Base-by-base conservation (phyloP, 2,888 invertebrate species). In the Orchesella flavescens region DNA sequence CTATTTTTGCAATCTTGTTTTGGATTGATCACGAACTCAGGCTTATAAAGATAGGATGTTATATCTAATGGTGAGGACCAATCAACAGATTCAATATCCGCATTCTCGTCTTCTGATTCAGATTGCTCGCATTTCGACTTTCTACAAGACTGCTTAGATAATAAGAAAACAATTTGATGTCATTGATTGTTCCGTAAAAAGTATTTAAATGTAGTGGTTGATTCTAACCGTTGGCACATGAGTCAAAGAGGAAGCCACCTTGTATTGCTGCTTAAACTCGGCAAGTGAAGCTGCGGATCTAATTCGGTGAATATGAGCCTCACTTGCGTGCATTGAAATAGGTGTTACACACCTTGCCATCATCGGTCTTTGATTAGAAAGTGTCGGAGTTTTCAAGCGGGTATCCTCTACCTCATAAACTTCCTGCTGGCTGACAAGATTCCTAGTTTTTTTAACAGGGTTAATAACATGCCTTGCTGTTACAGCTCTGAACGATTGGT, bases 261-360 rank as follows among this genome's bases (percentile, higher is more conserved):
- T 69, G 23, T 49, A 49, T 15, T 69, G 21, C 10, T 69, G 19
- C 53, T 69, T 69, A 21, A 69, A 53, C 3, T 69, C 69, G 9
- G 69, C 19, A 15, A 10, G 49, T 1, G 69, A 69, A 1, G 19
- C n/a, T 21, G 69, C 69, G 9, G 49, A 49, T 13, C 69, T 69
- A 13, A 69, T 69, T 23, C 69, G 15, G n/a, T 69, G 69, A 49
- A 69, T 69, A 21, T 69, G 69, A 15, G 69, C 69, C 12, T 69
- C 69, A 69, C 69, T 49, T 23, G 69, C 69, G 10, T 43, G 66
- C 13, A 19, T n/a, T 9, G 43, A 43, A 1, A 66, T 15, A 2
- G 66, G 66, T 7, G 63, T 57, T 10, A 57, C 19, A 19, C 57
- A 57, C 2, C 57, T 7, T 19, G 19, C n/a, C n/a, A n/a, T 34